Evolutionary conservation across 2,113 vertebrate genomes (phyloP).

Genomic region (Chunga burmeisteri): DNA sequence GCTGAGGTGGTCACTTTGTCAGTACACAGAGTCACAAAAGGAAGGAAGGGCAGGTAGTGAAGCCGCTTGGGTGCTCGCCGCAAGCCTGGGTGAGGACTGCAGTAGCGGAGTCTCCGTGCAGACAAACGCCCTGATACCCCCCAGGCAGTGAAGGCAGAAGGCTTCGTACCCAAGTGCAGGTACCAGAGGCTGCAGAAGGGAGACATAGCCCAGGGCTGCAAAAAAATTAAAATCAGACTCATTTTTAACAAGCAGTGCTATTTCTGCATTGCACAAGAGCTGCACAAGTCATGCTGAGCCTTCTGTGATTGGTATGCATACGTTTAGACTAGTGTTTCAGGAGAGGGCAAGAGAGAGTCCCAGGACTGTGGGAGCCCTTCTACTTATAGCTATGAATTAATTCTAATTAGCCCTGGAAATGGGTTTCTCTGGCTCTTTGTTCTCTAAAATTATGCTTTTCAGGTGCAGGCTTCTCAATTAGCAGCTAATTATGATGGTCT

Average conservation of each 20-base stretch:
- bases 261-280: slow-evolving; percentile 60
- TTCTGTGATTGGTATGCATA: slow-evolving; percentile 17
- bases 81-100: neutral
- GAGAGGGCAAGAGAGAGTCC: slow-evolving; percentile 37
- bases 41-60: neutral
- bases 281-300: neutral
- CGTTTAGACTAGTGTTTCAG: slow-evolving; percentile 43
- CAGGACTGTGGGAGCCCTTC: slow-evolving; percentile 32
- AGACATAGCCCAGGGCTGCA: neutral
- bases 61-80: fast-evolving
- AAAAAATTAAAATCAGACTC: neutral
- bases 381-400: slow-evolving; percentile 61
- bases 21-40: neutral
- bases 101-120: fast-evolving
- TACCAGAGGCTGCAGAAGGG: neutral
- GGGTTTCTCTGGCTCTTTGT: slow-evolving; percentile 6
- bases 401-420: slow-evolving; percentile 32
- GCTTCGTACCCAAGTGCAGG: neutral
- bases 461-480: slow-evolving; percentile 45
- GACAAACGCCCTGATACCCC: neutral
- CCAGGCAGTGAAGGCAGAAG: neutral
- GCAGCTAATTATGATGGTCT: slow-evolving; percentile 62
- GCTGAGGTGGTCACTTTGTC: neutral
- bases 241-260: slow-evolving; percentile 44
- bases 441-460: slow-evolving; percentile 50